phyloP scores from a whole-genome alignment of 2,797 vertebrate genomes.

The Darevskia nairensis region DNA sequence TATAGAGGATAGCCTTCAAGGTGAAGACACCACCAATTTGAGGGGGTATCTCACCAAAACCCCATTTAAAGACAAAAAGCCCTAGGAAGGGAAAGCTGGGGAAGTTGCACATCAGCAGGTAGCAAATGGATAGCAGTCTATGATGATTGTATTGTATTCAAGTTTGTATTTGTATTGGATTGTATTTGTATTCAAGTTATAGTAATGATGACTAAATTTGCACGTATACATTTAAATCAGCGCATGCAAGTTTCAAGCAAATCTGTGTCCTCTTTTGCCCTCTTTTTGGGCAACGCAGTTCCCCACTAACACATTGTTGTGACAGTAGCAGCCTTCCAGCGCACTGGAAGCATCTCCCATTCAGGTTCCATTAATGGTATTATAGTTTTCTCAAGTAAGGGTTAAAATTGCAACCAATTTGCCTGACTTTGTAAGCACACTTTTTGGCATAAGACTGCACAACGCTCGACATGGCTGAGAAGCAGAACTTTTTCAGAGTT shows the following conservation, averaged over 20 bases:
- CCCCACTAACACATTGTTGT: not conserved
- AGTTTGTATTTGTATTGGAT: not conserved
- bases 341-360: not conserved
- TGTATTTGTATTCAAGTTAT: not conserved
- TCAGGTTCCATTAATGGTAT: not conserved
- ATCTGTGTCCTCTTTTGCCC: not conserved
- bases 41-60: no score
- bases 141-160: not conserved
- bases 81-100: not conserved
- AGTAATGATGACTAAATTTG: not conserved
- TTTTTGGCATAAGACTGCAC: not conserved
- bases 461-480: not conserved
- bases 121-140: not conserved
- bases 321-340: not conserved
- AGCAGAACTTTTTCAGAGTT: not conserved
- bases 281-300: not conserved
- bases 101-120: not conserved
- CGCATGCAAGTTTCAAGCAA: not conserved
- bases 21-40: no score
- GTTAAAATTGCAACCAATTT: not conserved
- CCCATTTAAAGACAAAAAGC: not conserved
- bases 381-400: not conserved
- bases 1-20: no score
- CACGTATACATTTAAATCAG: not conserved
- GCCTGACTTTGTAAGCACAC: not conserved